phyloP scores from a whole-genome alignment of 2,797 vertebrate species.

The Melanogrammus aeglefinus region DNA sequence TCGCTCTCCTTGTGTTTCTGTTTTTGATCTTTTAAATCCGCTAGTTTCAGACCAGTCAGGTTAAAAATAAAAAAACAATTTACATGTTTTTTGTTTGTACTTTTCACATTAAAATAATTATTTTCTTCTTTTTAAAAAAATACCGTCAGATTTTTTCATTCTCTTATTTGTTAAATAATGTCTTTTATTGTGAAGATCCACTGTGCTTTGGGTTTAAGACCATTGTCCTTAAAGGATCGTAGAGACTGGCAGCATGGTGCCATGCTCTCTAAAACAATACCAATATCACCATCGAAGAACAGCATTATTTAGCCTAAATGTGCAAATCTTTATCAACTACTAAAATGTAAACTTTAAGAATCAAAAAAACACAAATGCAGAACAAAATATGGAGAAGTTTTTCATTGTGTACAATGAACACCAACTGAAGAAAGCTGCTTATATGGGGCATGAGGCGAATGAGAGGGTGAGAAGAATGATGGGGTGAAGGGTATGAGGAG shows the following conservation, averaged over 20 bases:
- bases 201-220: conserved; percentile 68
- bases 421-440: conserved; percentile 53
- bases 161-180: conserved; percentile 51
- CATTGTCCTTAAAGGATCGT: conserved; percentile 67
- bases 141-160: background rate
- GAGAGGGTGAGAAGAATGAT: conserved; percentile 19
- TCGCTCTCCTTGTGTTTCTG: conserved; percentile 9
- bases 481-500: background rate
- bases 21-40: conserved; percentile 42
- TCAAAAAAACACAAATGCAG: conserved; percentile 69
- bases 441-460: background rate
- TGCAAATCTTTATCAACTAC: conserved; percentile 78
- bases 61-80: conserved; percentile 37
- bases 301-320: conserved; percentile 75
- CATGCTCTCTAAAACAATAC: conserved; percentile 26
- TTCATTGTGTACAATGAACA: conserved; percentile 64
- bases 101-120: conserved; percentile 2
- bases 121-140: conserved; percentile 21
- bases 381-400: conserved; percentile 64
- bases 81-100: conserved; percentile 10
- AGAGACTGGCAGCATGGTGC: conserved; percentile 54
- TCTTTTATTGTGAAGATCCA: conserved; percentile 63
- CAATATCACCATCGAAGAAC: conserved; percentile 61
- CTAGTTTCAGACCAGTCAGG: conserved; percentile 49
- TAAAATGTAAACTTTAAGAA: conserved; percentile 83